Conservation (phyloP, 2,797 vertebrate genomes). For the Notolabrus celidotus region DNA sequence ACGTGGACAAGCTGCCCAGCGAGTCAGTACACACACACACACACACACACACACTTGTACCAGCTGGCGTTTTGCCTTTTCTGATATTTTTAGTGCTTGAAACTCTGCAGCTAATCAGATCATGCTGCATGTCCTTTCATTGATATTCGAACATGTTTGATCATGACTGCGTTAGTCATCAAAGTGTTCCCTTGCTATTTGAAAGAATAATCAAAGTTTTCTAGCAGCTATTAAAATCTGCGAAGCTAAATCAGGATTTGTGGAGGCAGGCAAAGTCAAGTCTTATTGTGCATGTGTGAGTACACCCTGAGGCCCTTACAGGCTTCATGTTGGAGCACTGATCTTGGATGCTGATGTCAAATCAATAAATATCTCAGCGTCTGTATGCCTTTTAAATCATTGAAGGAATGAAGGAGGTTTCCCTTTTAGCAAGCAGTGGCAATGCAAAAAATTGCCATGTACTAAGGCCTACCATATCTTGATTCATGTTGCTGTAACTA, state of each 20-base stretch:
- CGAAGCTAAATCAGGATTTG: neutral
- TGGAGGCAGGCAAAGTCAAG: conserved; percentile 3
- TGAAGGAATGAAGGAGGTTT: neutral
- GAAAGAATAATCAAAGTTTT: neutral
- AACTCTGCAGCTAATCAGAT: neutral
- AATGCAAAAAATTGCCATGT: neutral
- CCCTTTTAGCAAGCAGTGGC: neutral
- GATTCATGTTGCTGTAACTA: neutral
- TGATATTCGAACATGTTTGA: neutral
- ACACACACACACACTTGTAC: too few species aligned
- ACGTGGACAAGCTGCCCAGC: conserved; percentile 96
- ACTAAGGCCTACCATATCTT: neutral
- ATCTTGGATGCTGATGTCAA: neutral
- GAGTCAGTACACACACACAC: conserved; percentile 93
- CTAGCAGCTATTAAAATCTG: neutral
- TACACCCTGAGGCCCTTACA: conserved; percentile 8
- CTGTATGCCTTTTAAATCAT: neutral
- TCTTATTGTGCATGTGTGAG: neutral
- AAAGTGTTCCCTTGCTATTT: neutral
- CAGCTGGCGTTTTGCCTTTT: neutral
- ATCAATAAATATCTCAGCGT: neutral
- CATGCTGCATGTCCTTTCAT: neutral
- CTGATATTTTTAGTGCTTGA: neutral
- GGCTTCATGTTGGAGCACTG: conserved; percentile 27
- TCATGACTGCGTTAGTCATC: conserved; percentile 3